Evolutionary conservation across 2,113 vertebrate species (phyloP).

Genomic region (Irena cyanogastra): DNA sequence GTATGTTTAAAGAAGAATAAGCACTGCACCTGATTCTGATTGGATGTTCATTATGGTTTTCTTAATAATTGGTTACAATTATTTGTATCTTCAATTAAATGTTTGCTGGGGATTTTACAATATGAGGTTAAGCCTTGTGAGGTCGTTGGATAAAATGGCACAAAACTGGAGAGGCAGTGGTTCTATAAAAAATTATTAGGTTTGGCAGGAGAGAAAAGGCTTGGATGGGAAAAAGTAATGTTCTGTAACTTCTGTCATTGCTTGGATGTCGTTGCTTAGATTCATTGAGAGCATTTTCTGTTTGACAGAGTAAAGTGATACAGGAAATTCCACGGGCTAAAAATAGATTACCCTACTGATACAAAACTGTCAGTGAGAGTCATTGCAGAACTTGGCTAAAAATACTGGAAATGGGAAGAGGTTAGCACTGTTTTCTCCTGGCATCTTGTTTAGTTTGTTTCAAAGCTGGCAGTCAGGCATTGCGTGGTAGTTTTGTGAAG

Average conservation of each 20-base stretch:
- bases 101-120: not conserved
- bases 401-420: not conserved
- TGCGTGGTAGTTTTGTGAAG: not conserved
- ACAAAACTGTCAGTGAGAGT: not conserved
- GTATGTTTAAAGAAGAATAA: not conserved
- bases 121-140: not conserved
- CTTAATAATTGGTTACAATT: not conserved
- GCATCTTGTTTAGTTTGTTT: not conserved
- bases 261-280: not conserved
- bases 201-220: not conserved
- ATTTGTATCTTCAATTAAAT: not conserved
- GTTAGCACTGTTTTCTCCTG: not conserved
- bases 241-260: not conserved
- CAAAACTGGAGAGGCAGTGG: not conserved
- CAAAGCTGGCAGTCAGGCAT: not conserved
- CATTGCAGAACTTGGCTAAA: not conserved
- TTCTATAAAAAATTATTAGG: not conserved
- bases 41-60: not conserved
- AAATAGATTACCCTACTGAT: not conserved
- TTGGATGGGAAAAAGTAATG: not conserved
- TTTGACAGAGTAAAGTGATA: not conserved
- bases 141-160: not conserved
- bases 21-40: not conserved
- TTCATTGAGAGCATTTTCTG: not conserved
- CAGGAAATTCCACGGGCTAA: not conserved